Percentiles rank a stretch among this genome's conserved stretches.
Evolutionary conservation across 2,113 vertebrate genomes (phyloP).

Genomic region (Pterocles burchelli): DNA sequence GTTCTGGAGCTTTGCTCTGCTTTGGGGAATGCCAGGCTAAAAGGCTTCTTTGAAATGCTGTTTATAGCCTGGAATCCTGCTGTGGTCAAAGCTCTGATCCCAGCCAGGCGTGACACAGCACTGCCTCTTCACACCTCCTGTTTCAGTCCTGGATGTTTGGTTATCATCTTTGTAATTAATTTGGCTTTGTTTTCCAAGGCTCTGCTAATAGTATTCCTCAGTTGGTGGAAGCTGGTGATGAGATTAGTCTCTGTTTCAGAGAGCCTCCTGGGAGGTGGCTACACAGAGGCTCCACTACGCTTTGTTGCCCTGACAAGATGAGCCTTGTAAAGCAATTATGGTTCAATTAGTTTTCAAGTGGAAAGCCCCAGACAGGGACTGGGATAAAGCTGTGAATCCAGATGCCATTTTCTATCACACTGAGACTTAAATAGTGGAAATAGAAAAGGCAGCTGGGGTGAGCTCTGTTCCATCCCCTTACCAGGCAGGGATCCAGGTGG

Average conservation of each 20-base stretch:
- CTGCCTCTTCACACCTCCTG: background rate
- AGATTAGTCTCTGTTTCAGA: constrained; percentile 41
- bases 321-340: constrained; percentile 14
- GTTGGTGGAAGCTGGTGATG: constrained; percentile 23
- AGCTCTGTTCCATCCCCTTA: background rate
- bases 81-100: background rate
- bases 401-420: background rate
- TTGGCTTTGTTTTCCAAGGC: constrained; percentile 9
- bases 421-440: background rate
- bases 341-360: constrained; percentile 9
- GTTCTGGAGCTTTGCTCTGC: background rate
- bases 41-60: constrained; percentile 32
- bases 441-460: background rate
- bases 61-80: constrained; percentile 10
- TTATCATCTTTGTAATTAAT: constrained; percentile 33
- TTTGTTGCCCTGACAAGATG: constrained; percentile 11
- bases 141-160: background rate
- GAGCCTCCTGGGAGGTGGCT: background rate
- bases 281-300: background rate
- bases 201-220: constrained; percentile 23
- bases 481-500: background rate
- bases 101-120: background rate
- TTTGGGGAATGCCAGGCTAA: background rate
- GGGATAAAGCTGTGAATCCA: background rate
- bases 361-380: background rate